These are phyloP conservation scores for Aradophagus sp. DNA, from an alignment of 1,140 invertebrate genomes.

Conservation along the genomic window DNA sequence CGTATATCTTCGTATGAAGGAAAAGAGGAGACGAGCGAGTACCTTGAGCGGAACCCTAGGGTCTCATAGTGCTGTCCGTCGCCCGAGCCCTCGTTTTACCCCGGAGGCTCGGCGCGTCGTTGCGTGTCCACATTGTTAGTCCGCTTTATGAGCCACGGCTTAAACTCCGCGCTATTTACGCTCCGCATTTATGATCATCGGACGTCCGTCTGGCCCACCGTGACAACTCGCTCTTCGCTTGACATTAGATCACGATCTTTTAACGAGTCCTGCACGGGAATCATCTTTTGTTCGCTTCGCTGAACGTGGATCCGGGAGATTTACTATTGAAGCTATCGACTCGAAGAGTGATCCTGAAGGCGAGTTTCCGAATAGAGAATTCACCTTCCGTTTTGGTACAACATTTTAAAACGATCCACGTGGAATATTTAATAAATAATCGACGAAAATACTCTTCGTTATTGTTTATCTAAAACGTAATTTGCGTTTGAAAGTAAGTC, in stretches of 20 bases:
- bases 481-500: too few relatives aligned
- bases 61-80: conserved; percentile 26
- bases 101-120: conserved; percentile 36
- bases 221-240: conserved; percentile 52
- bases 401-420: too few relatives aligned
- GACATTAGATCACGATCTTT: conserved; percentile 50
- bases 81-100: conserved; percentile 17
- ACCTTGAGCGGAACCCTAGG: conserved; percentile 24
- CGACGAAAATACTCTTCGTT: too few relatives aligned
- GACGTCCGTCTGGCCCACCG: conserved; percentile 40
- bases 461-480: too few relatives aligned
- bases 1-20: conserved; percentile 65
- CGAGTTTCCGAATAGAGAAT: too few relatives aligned
- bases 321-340: too few relatives aligned
- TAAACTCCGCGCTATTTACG: conserved; percentile 35
- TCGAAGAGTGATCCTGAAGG: too few relatives aligned
- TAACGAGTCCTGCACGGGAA: conserved; percentile 23
- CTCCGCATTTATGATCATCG: conserved; percentile 59
- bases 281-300: conserved; percentile 18
- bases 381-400: too few relatives aligned
- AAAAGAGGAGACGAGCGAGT: conserved; percentile 31
- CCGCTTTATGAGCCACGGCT: conserved; percentile 62
- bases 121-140: conserved; percentile 62
- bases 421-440: too few relatives aligned
- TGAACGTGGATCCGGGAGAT: too few relatives aligned